Percentiles rank a stretch among this genome's conserved stretches.
phyloP scores from a whole-genome alignment of 2,888 invertebrate genomes.

The Escarpia spicata region DNA sequence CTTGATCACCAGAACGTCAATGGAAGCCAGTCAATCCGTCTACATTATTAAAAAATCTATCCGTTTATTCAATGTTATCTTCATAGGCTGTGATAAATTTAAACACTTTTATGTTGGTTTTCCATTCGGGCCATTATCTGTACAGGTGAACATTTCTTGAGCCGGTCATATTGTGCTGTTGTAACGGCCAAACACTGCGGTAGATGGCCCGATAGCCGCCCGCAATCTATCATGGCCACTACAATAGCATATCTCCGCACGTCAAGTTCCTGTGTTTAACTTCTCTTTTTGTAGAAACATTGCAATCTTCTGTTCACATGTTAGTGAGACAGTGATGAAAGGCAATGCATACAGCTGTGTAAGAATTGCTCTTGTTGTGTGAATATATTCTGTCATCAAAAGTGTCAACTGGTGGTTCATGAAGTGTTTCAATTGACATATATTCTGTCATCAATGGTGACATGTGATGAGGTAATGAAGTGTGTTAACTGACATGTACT shows the following conservation, averaged over 20 bases:
- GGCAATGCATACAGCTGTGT: background rate
- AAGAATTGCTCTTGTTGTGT: background rate
- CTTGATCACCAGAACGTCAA: background rate
- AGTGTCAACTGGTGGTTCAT: background rate
- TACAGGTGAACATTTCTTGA: background rate
- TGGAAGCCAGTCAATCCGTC: background rate
- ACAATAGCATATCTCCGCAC: conserved; percentile 10
- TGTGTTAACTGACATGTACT: background rate
- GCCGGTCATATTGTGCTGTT: background rate
- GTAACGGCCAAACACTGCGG: background rate
- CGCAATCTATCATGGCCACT: background rate
- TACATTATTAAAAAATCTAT: background rate
- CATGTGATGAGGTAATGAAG: background rate
- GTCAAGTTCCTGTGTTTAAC: background rate
- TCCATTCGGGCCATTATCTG: background rate
- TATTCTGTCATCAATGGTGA: background rate
- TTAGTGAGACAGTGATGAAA: background rate
- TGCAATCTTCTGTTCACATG: background rate
- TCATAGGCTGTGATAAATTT: background rate
- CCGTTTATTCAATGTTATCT: background rate
- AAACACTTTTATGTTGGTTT: background rate
- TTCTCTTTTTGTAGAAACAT: background rate
- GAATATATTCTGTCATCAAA: background rate
- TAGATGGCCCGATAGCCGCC: background rate
- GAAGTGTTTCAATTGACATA: background rate